Conservation (phyloP, 1,140 invertebrate genomes). For the Eriocheir sinensis region DNA sequence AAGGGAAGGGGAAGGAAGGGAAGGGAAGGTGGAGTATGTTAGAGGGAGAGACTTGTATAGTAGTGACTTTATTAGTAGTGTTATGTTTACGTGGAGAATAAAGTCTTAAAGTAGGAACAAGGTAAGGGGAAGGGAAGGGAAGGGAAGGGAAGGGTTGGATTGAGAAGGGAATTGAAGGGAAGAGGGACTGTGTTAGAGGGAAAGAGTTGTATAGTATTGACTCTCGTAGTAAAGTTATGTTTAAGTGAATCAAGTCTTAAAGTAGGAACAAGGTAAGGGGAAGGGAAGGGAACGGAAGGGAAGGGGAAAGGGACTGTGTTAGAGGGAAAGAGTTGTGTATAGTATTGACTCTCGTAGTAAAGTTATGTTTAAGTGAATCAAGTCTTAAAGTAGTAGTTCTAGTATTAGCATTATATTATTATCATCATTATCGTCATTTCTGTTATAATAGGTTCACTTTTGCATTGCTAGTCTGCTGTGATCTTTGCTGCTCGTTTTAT, state of each 20-base stretch:
- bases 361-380: neutral
- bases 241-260: neutral
- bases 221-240: neutral
- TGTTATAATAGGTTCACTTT: too few relatives aligned
- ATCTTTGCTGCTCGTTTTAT: too few relatives aligned
- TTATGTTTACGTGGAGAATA: neutral
- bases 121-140: neutral
- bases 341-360: too few relatives aligned
- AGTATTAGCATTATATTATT: neutral
- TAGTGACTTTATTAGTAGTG: neutral
- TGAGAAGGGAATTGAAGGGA: neutral
- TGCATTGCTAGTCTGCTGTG: too few relatives aligned
- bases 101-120: neutral
- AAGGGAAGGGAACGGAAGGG: neutral
- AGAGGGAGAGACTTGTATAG: too few relatives aligned
- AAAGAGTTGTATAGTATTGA: too few relatives aligned
- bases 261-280: neutral
- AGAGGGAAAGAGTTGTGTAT: neutral
- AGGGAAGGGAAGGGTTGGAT: neutral
- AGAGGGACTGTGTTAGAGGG: neutral
- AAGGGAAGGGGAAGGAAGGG: neutral
- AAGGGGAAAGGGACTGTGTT: neutral
- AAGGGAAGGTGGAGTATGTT: neutral
- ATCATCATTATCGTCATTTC: too few relatives aligned
- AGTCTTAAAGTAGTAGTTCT: neutral